Percentiles rank a stretch among this genome's conserved stretches.
Evolutionary conservation across 2,888 invertebrate species (phyloP).

Genomic region (Mesorhabditis belari): DNA sequence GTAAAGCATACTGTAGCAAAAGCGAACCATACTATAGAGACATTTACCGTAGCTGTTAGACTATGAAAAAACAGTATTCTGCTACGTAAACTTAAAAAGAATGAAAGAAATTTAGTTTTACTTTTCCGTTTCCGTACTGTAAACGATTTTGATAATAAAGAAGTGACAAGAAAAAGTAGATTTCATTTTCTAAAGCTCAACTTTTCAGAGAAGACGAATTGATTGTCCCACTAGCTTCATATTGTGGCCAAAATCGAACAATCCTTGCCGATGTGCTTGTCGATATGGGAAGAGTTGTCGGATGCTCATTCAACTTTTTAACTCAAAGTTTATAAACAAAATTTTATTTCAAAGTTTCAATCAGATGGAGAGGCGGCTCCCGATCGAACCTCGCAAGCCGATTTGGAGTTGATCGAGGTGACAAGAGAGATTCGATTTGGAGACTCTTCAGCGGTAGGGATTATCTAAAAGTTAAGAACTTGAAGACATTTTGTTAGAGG

Average conservation of each 20-base stretch:
- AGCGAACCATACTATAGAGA: too few species aligned
- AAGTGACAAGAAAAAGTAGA: too few species aligned
- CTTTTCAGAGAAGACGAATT: conserved; percentile 23
- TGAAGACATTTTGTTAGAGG: too few species aligned
- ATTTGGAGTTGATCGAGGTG: conserved; percentile 13
- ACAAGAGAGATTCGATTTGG: conserved; percentile 18
- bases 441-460: conserved; percentile 16
- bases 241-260: conserved; percentile 30
- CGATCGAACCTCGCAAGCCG: conserved; percentile 6
- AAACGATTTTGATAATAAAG: too few species aligned
- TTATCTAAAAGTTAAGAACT: too few species aligned
- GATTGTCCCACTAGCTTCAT: conserved; percentile 22
- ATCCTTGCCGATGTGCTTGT: conserved; percentile 68
- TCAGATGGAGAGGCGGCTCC: neutral
- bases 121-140: too few species aligned
- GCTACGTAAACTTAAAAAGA: too few species aligned
- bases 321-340: conserved; percentile 27
- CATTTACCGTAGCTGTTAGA: too few species aligned
- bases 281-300: conserved; percentile 55
- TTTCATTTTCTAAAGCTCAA: neutral
- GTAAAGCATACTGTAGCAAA: too few species aligned
- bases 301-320: conserved; percentile 32
- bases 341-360: neutral
- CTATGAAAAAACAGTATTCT: too few species aligned
- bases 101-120: too few species aligned